A percentile compares a stretch with the other conserved stretches of the same genome.
These are phyloP conservation scores for Drosophila trapezifrons DNA, from an alignment of 1,140 invertebrate species.

Conservation along the genomic window DNA sequence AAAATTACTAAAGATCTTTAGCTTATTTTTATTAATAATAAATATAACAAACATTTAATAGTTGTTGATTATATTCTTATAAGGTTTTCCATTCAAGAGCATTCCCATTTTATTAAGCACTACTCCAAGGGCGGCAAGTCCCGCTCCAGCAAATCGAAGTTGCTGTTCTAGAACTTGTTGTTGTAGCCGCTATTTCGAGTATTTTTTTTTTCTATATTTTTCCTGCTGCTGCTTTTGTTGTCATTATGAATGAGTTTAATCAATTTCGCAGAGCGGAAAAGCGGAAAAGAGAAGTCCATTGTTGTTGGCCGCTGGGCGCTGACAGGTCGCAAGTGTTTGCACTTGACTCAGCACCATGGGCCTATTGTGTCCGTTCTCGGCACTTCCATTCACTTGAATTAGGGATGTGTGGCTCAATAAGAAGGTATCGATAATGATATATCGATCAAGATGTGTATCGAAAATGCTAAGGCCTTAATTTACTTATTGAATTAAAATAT, in stretches of 20 bases:
- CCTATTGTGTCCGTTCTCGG: constrained; percentile 25
- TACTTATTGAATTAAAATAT: no score
- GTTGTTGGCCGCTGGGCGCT: constrained; percentile 23
- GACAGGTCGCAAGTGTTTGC: constrained; percentile 62
- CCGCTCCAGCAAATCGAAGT: constrained; percentile 29
- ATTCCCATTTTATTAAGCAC: constrained; percentile 11
- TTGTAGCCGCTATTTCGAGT: neutral
- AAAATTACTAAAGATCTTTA: no score
- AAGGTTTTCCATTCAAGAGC: neutral
- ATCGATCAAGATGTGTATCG: neutral
- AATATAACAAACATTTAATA: no score
- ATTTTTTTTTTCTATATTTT: neutral
- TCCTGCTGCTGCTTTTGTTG: constrained; percentile 27
- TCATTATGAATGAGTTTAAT: constrained; percentile 75
- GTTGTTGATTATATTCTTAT: neutral
- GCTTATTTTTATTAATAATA: no score
- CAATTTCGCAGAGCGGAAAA: constrained; percentile 62
- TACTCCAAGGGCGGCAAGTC: constrained; percentile 3
- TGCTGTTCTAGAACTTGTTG: constrained; percentile 33
- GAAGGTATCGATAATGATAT: neutral
- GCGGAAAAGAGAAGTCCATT: constrained; percentile 40
- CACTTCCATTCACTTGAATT: constrained; percentile 13
- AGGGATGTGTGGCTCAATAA: neutral
- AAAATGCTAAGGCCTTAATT: neutral
- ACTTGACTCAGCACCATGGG: constrained; percentile 60